phyloP scores from a whole-genome alignment of 1,140 invertebrate genomes.

The Aphidius gifuensis region DNA sequence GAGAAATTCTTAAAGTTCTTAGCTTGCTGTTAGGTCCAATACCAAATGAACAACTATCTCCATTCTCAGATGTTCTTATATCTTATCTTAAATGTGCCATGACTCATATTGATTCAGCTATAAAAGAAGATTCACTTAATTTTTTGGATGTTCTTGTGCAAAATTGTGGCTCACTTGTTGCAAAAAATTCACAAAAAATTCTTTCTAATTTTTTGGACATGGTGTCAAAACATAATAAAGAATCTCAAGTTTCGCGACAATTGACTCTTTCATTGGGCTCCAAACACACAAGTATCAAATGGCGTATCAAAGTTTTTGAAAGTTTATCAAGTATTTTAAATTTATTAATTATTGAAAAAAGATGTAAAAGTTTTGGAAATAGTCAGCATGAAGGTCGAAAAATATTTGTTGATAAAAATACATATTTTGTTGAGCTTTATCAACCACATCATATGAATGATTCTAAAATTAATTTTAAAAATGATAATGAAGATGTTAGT shows the following conservation, averaged over 20 bases:
- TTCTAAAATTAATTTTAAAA: slow-evolving; percentile 34
- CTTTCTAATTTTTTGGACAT: slow-evolving; percentile 76
- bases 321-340: slow-evolving; percentile 63
- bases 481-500: slow-evolving; percentile 4
- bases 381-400: slow-evolving; percentile 1
- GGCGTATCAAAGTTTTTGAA: slow-evolving; percentile 71
- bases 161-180: slow-evolving; percentile 61
- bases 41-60: slow-evolving; percentile 52
- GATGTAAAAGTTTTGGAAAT: slow-evolving; percentile 24
- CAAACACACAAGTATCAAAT: slow-evolving; percentile 68
- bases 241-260: slow-evolving; percentile 62
- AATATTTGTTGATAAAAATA: slow-evolving; percentile 23
- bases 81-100: slow-evolving; percentile 81
- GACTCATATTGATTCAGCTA: slow-evolving; percentile 76
- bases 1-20: slow-evolving; percentile 66
- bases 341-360: slow-evolving; percentile 44
- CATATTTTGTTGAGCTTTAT: slow-evolving; percentile 33
- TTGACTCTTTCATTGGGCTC: slow-evolving; percentile 64
- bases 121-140: slow-evolving; percentile 77
- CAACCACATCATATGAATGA: slow-evolving; percentile 24
- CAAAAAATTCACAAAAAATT: slow-evolving; percentile 65
- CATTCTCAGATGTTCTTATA: slow-evolving; percentile 71
- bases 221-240: slow-evolving; percentile 67
- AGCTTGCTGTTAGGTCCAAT: slow-evolving; percentile 62
- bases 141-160: slow-evolving; percentile 71